These are phyloP conservation scores for Candoia aspera DNA, from an alignment of 2,113 vertebrate genomes.

Conservation along the genomic window DNA sequence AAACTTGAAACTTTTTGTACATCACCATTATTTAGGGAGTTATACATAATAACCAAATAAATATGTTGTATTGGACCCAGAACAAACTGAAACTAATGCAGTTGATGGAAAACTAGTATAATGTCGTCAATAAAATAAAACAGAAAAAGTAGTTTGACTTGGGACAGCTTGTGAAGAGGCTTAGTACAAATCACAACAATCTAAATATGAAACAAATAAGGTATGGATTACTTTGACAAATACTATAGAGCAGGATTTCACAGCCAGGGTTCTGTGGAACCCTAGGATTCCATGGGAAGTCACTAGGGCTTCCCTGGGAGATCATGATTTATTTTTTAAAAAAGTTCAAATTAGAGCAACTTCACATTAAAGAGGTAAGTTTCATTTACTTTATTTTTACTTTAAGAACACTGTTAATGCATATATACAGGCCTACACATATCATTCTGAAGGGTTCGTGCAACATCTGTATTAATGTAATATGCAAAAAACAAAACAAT, in stretches of 20 bases:
- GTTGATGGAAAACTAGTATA: background rate
- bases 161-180: background rate
- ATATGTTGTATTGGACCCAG: background rate
- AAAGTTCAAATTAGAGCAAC: too few species aligned
- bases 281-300: too few species aligned
- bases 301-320: too few species aligned
- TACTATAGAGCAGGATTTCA: background rate
- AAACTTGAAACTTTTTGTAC: too few species aligned
- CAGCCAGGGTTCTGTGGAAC: too few species aligned
- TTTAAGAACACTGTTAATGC: too few species aligned
- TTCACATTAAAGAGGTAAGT: too few species aligned
- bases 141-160: background rate
- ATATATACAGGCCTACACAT: background rate
- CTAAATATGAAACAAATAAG: background rate
- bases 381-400: too few species aligned
- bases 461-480: conserved; percentile 10
- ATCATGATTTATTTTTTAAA: too few species aligned
- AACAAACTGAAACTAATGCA: background rate
- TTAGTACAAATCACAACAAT: background rate
- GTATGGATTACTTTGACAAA: background rate
- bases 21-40: background rate
- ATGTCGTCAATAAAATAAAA: background rate
- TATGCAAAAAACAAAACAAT: background rate
- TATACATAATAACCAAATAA: background rate
- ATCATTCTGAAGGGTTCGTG: background rate